Percentiles rank a stretch among this genome's conserved stretches.
Conservation (phyloP, 2,888 invertebrate species). For the Argyresthia goedartella region DNA sequence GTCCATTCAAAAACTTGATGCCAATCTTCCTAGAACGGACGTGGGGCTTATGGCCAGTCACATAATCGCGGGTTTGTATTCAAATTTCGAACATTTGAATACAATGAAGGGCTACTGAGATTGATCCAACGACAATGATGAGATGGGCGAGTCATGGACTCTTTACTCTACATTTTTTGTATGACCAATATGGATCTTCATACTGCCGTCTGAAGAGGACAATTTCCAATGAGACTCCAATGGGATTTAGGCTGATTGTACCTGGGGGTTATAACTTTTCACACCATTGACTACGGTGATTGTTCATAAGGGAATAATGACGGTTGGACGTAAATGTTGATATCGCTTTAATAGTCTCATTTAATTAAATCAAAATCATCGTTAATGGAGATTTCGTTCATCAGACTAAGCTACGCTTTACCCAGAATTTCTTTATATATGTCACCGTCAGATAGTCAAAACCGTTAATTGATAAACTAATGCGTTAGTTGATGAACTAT, state of each 20-base stretch:
- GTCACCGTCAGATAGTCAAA: too few relatives aligned
- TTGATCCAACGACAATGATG: slow-evolving; percentile 42
- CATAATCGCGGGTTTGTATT: slow-evolving; percentile 69
- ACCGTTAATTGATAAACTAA: too few relatives aligned
- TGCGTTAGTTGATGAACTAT: too few relatives aligned
- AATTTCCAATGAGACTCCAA: too few relatives aligned
- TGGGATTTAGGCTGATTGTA: slow-evolving; percentile 4
- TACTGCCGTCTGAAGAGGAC: neutral
- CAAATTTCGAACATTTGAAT: slow-evolving; percentile 65
- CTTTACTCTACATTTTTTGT: neutral
- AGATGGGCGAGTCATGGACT: slow-evolving; percentile 40
- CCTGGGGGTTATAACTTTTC: slow-evolving; percentile 26
- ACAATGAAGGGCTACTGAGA: slow-evolving; percentile 62
- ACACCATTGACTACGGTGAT: slow-evolving; percentile 38
- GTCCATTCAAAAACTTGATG: slow-evolving; percentile 23
- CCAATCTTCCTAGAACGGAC: slow-evolving; percentile 43
- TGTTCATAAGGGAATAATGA: slow-evolving; percentile 30
- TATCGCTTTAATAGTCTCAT: too few relatives aligned
- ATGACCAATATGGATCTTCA: neutral
- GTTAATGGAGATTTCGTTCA: too few relatives aligned
- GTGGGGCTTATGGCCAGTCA: slow-evolving; percentile 54
- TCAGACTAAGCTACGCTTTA: too few relatives aligned
- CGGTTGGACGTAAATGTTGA: too few relatives aligned
- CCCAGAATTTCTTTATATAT: too few relatives aligned
- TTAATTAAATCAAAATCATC: too few relatives aligned